Percentiles rank a stretch among this genome's conserved stretches.
Evolutionary conservation across 2,797 vertebrate genomes (phyloP).

Genomic region (Cyclura pinguis): DNA sequence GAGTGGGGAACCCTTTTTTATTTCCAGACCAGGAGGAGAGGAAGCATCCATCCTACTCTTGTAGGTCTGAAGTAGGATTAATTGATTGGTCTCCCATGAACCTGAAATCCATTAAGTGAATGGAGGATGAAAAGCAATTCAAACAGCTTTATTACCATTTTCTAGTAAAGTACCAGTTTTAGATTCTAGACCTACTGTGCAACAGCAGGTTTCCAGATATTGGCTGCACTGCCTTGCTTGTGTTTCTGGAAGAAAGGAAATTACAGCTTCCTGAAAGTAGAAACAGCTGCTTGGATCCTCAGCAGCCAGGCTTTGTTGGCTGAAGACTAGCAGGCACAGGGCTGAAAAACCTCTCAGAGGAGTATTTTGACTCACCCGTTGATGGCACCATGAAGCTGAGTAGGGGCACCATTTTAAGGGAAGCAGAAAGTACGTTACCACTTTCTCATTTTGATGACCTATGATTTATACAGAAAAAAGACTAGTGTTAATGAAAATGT

Average conservation of each 20-base stretch:
- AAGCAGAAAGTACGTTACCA: neutral
- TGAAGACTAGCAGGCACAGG: constrained; percentile 37
- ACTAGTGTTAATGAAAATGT: neutral
- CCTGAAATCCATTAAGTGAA: constrained; percentile 81
- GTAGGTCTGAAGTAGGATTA: constrained; percentile 79
- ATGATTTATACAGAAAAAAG: no score
- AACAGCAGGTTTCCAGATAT: constrained; percentile 83
- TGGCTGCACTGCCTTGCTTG: constrained; percentile 77
- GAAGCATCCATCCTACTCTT: constrained; percentile 74
- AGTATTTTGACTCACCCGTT: constrained; percentile 15
- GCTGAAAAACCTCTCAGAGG: constrained; percentile 34
- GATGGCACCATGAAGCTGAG: constrained; percentile 37
- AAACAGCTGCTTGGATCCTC: constrained; percentile 80
- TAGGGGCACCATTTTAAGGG: no score
- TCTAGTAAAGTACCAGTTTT: constrained; percentile 84
- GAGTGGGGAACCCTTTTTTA: constrained; percentile 29
- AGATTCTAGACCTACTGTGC: constrained; percentile 82
- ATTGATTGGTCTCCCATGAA: constrained; percentile 85
- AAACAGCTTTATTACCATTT: constrained; percentile 84
- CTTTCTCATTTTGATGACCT: neutral
- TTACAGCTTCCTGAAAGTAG: constrained; percentile 75
- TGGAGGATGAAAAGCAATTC: constrained; percentile 82
- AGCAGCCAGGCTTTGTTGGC: constrained; percentile 62
- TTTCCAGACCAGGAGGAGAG: constrained; percentile 54
- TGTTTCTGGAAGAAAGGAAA: constrained; percentile 79